A percentile compares a stretch with the other conserved stretches of the same genome.
These are phyloP conservation scores for Agrotis segetum DNA, from an alignment of 2,888 invertebrate genomes.

Conservation along the genomic window DNA sequence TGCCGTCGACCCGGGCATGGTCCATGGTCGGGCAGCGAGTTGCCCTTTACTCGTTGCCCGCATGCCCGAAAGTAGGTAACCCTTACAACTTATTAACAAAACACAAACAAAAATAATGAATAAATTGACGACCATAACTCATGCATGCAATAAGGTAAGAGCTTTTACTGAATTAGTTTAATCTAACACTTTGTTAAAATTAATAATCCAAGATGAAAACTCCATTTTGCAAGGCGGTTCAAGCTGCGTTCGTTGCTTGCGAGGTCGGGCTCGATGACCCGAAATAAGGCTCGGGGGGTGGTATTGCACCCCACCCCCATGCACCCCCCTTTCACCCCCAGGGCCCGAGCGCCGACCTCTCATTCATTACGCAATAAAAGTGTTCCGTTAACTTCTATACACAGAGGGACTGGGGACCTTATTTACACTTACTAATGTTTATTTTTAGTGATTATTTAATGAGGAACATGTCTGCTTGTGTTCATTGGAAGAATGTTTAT, in stretches of 20 bases:
- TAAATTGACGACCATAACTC: slow-evolving; percentile 28
- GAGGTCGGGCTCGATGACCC: slow-evolving; percentile 89
- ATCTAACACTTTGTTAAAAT: slow-evolving; percentile 79
- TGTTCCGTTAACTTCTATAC: slow-evolving; percentile 80
- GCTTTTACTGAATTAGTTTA: slow-evolving; percentile 69
- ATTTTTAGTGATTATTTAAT: slow-evolving; percentile 40
- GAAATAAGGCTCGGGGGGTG: slow-evolving; percentile 87
- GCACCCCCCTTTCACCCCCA: slow-evolving; percentile 64
- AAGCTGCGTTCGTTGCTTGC: slow-evolving; percentile 82
- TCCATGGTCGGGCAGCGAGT: too few relatives aligned
- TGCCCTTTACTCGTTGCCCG: too few relatives aligned
- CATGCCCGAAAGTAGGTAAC: too few relatives aligned
- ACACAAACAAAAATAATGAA: background rate
- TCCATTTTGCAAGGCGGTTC: slow-evolving; percentile 86
- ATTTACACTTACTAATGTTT: slow-evolving; percentile 49
- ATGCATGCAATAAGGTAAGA: slow-evolving; percentile 58
- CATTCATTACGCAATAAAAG: slow-evolving; percentile 91
- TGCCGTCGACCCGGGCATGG: too few relatives aligned
- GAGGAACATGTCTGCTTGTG: slow-evolving; percentile 1
- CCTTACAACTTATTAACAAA: too few relatives aligned
- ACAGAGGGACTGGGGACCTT: slow-evolving; percentile 63
- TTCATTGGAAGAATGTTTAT: background rate
- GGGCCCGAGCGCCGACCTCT: slow-evolving; percentile 86
- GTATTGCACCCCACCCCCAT: slow-evolving; percentile 79
- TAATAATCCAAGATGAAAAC: slow-evolving; percentile 86